A percentile compares a stretch with the other conserved stretches of the same genome.
These are phyloP conservation scores for Palaemon carinicauda DNA, from an alignment of 1,140 invertebrate genomes.

Conservation along the genomic window DNA sequence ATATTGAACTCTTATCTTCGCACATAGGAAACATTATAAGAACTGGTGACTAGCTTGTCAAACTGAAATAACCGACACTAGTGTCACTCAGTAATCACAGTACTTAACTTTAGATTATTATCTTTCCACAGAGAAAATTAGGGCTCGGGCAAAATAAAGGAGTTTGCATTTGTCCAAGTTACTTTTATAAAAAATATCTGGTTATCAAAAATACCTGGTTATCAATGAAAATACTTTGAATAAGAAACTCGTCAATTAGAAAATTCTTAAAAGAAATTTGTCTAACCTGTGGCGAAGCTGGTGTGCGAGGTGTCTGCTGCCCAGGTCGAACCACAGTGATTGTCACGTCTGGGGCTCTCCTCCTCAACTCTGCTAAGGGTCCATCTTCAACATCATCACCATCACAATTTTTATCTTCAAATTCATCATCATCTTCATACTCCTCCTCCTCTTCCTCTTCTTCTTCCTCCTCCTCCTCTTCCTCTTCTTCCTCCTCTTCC, in stretches of 20 bases:
- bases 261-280: background rate
- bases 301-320: conserved; percentile 31
- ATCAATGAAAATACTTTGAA: background rate
- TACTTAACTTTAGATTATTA: too few species aligned
- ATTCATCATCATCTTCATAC: conserved; percentile 15
- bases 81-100: too few species aligned
- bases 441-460: conserved; percentile 41
- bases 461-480: conserved; percentile 51
- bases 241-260: background rate
- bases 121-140: too few species aligned
- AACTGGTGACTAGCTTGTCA: too few species aligned
- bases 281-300: conserved; percentile 17
- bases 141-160: too few species aligned
- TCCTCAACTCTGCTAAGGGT: conserved; percentile 49
- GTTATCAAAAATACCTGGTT: too few species aligned
- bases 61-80: too few species aligned
- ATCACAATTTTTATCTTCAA: conserved; percentile 20
- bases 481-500: conserved; percentile 60
- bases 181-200: too few species aligned
- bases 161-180: too few species aligned
- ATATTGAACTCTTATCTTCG: too few species aligned
- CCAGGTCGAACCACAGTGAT: conserved; percentile 58
- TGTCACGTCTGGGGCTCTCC: conserved; percentile 66
- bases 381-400: conserved; percentile 57
- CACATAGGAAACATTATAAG: too few species aligned